phyloP scores from a whole-genome alignment of 2,797 vertebrate genomes.

The Melanotaenia trifasciata region DNA sequence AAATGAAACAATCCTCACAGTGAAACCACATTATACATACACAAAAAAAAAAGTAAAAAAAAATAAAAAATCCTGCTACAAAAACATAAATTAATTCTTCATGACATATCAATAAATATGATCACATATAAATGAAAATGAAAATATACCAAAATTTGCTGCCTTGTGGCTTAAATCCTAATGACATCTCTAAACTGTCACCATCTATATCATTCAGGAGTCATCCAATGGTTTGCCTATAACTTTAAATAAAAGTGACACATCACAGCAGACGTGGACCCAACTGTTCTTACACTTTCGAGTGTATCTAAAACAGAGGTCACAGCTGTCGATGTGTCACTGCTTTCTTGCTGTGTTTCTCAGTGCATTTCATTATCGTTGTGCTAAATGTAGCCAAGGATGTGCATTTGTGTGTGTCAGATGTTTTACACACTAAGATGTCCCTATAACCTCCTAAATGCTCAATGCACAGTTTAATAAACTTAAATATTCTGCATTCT shows the following conservation, averaged over 20 bases:
- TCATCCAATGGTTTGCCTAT: background rate
- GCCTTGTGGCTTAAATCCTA: background rate
- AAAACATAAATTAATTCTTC: background rate
- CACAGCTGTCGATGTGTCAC: conserved; percentile 6
- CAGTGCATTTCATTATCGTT: conserved; percentile 27
- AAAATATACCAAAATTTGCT: background rate
- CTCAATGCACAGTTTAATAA: background rate
- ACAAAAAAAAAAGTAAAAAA: background rate
- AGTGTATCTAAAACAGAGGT: conserved; percentile 14
- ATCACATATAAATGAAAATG: background rate
- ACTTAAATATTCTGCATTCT: background rate
- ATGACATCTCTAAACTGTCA: background rate
- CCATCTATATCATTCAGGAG: background rate
- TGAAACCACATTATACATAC: background rate
- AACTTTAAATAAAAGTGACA: conserved; percentile 3
- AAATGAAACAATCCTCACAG: background rate
- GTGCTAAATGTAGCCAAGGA: conserved; percentile 6
- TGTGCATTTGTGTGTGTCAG: background rate
- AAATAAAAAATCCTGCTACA: background rate
- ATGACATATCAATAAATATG: background rate
- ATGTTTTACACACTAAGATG: background rate
- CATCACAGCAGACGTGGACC: conserved; percentile 8
- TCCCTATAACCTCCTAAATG: background rate
- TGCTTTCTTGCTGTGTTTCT: conserved; percentile 11
- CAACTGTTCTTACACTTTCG: conserved; percentile 12